Base-by-base conservation (phyloP, 2,113 vertebrate genomes). In the Hiodon tergisus region DNA sequence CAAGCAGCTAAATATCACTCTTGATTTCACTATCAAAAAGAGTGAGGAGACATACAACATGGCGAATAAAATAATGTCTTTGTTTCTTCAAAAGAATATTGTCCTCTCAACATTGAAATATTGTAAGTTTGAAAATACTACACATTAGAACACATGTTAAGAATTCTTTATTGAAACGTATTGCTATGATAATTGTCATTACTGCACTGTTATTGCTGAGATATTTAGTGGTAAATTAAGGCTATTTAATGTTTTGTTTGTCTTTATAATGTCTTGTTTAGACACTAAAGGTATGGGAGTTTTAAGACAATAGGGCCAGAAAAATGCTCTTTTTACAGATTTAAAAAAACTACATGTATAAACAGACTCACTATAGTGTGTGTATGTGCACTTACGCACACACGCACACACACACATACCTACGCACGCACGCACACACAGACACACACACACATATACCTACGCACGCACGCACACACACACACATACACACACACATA, bases 141-240 rank as follows among this genome's bases (percentile, higher is more conserved):
- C 94, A 93, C 86, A 93, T 93, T 92, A 88, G 85, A 88, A 88
- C 88, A 92, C 90, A 89, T 87, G 76, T 94, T 84, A 89, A 91
- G 89, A 89, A 86, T 80, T 91, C 86, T 85, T 82, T 87, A 88
- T 86, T 83, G 79, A 92, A 91, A 85, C 77, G 89, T 92, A 87
- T 91, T 92, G 89, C 90, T 88, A 90, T 89, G 87, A 86, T 87
- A 86, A 81, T 87, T 91, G 88, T 91, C 85, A 91, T 92, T 91
- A 92, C 94, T 94, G 93, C 94, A 95, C 93, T 96, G 92, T 94
- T 92, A 90, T 95, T 90, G 88, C 90, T 87, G 89, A 93, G 88
- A 92, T 95, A 94, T 94, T 92, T 93, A 92, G 92, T 90, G 88
- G 87, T 95, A 93, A 95, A 94, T 93, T 88, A 93, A 93, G 89